phyloP scores from a whole-genome alignment of 2,797 vertebrate genomes.

The Chaenodraco wilsoni region DNA sequence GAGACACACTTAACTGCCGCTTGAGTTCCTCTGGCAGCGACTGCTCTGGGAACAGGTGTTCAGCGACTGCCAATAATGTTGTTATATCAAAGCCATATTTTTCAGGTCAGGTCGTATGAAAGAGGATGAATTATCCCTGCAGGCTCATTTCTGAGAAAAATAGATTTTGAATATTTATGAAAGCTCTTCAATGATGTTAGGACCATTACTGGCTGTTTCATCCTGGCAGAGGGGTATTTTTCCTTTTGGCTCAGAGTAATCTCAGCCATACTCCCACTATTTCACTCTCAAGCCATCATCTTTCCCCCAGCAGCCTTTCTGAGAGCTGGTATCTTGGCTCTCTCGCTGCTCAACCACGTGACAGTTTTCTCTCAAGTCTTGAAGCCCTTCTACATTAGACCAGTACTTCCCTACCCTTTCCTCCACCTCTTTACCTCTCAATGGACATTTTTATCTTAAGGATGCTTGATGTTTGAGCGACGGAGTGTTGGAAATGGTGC shows the following conservation, averaged over 20 bases:
- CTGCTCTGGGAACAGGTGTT: slow-evolving; percentile 65
- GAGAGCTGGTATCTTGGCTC: slow-evolving; percentile 80
- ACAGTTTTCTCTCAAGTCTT: slow-evolving; percentile 85
- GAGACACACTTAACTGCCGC: slow-evolving; percentile 46
- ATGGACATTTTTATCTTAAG: slow-evolving; percentile 86
- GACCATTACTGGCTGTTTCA: slow-evolving; percentile 74
- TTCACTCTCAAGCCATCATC: slow-evolving; percentile 65
- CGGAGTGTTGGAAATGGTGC: slow-evolving; percentile 71
- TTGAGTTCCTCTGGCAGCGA: slow-evolving; percentile 55
- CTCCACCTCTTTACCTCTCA: slow-evolving; percentile 79
- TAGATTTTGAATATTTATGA: slow-evolving; percentile 79
- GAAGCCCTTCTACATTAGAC: slow-evolving; percentile 84
- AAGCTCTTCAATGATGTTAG: slow-evolving; percentile 75
- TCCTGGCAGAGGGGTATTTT: slow-evolving; percentile 68
- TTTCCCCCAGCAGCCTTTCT: slow-evolving; percentile 85
- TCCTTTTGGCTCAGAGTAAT: slow-evolving; percentile 70
- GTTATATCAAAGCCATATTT: slow-evolving; percentile 75
- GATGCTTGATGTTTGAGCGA: slow-evolving; percentile 89
- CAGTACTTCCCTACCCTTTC: slow-evolving; percentile 73
- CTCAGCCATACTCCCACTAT: slow-evolving; percentile 65
- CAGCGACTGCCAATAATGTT: slow-evolving; percentile 66
- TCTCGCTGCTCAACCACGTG: slow-evolving; percentile 75
- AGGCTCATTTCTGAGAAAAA: slow-evolving; percentile 65
- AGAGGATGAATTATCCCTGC: slow-evolving; percentile 74
- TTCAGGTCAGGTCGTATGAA: slow-evolving; percentile 72